Percentiles rank a stretch among this genome's conserved stretches.
phyloP scores from a whole-genome alignment of 2,888 invertebrate genomes.

The Balanococcus diminutus region DNA sequence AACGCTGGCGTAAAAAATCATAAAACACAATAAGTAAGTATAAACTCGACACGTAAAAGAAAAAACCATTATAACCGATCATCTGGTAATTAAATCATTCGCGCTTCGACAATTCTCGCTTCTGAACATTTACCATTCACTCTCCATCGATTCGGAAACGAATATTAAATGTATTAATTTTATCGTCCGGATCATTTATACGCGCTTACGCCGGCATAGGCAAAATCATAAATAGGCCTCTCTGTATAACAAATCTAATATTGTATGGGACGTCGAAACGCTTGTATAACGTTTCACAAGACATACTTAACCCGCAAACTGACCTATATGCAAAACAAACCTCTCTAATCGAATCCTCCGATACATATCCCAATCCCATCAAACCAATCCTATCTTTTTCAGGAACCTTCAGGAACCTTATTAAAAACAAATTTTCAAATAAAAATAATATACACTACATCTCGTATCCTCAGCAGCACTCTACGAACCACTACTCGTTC shows the following conservation, averaged over 20 bases:
- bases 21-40: not conserved
- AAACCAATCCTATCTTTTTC: no score
- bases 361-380: not conserved
- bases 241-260: not conserved
- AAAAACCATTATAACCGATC: not conserved
- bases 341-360: not conserved
- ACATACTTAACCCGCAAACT: not conserved
- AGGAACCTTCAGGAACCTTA: no score
- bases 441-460: not conserved
- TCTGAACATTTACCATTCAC: not conserved
- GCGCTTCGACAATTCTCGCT: not conserved
- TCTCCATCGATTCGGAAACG: not conserved
- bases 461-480: not conserved
- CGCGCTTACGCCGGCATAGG: not conserved
- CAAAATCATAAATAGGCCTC: not conserved
- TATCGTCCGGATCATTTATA: not conserved
- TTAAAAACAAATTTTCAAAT: not conserved
- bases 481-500: constrained; percentile 27
- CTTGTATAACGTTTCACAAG: not conserved
- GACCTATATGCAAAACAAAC: not conserved
- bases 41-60: no score
- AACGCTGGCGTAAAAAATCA: not conserved
- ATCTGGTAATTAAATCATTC: not conserved
- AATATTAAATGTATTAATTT: not conserved
- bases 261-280: not conserved